Evolutionary conservation across 2,113 vertebrate species (phyloP).

Genomic region (Synodontis membranacea): DNA sequence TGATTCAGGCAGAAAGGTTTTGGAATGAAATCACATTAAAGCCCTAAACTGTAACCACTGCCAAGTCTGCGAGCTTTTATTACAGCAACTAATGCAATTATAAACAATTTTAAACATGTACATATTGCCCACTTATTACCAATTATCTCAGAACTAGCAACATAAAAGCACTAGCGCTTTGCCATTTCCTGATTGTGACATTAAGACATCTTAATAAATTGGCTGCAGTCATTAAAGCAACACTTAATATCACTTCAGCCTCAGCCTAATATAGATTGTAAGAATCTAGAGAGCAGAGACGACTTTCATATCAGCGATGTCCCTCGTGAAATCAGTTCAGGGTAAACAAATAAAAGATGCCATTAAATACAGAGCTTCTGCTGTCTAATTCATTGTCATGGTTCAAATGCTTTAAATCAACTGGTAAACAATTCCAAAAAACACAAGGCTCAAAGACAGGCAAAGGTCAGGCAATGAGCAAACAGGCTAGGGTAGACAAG

Average conservation of each 20-base stretch:
- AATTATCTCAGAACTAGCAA: background rate
- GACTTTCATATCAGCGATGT: conserved; percentile 12
- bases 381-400: background rate
- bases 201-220: conserved; percentile 25
- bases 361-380: background rate
- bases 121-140: conserved; percentile 2
- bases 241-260: conserved; percentile 10
- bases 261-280: conserved; percentile 20
- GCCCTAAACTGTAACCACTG: background rate
- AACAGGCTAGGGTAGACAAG: background rate
- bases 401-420: background rate
- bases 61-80: conserved; percentile 1
- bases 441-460: background rate
- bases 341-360: background rate
- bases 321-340: background rate
- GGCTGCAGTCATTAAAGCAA: conserved; percentile 5
- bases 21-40: conserved; percentile 8
- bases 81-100: background rate
- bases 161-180: background rate
- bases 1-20: background rate
- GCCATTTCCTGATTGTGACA: conserved; percentile 14
- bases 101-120: background rate
- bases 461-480: background rate
- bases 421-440: background rate
- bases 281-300: background rate